phyloP scores from a whole-genome alignment of 1,140 invertebrate species.

The Nebria ingens region DNA sequence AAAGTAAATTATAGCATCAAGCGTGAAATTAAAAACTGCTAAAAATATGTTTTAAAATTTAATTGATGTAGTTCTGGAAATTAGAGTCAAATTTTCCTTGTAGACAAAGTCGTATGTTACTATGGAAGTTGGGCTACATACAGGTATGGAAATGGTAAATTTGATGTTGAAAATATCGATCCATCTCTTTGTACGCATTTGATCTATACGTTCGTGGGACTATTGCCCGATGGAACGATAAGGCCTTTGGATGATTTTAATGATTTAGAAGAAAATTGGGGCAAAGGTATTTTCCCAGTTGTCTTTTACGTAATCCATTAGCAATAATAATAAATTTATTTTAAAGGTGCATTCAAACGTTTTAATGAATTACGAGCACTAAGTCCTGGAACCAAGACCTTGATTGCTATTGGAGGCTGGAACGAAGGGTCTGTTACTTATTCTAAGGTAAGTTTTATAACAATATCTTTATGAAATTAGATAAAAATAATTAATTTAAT shows the following conservation, averaged over 20 bases:
- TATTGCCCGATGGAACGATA: conserved; percentile 36
- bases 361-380: conserved; percentile 49
- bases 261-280: conserved; percentile 32
- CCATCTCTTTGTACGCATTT: conserved; percentile 60
- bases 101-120: conserved; percentile 56
- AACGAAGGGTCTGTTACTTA: conserved; percentile 56
- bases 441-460: conserved; percentile 35
- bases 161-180: conserved; percentile 54
- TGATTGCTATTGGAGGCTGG: conserved; percentile 69
- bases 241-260: conserved; percentile 50
- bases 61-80: no score
- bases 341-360: conserved; percentile 12
- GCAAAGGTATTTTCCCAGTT: background rate
- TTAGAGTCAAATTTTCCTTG: no score
- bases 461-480: background rate
- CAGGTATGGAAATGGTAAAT: conserved; percentile 50
- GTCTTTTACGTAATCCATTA: no score
- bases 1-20: no score
- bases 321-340: no score
- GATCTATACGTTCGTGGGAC: conserved; percentile 60
- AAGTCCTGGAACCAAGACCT: conserved; percentile 54
- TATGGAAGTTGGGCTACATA: conserved; percentile 65
- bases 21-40: no score
- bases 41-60: no score
- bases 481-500: background rate